Percentiles rank a stretch among this genome's conserved stretches.
Conservation (phyloP, 1,140 invertebrate genomes). For the Mylabris phalerata region DNA sequence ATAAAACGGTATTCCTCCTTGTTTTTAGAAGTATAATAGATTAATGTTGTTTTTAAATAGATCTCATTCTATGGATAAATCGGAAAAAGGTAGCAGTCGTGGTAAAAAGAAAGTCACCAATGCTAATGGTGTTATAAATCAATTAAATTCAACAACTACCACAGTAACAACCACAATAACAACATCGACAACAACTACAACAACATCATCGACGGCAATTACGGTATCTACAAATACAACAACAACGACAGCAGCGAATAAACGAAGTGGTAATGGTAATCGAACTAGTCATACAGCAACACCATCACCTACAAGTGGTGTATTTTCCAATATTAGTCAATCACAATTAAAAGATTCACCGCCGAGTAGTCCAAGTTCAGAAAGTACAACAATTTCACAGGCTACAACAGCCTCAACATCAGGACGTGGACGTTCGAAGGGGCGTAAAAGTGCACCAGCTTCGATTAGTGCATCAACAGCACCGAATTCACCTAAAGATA, state of each 20-base stretch:
- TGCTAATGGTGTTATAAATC: slow-evolving; percentile 19
- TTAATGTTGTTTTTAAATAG: slow-evolving; percentile 32
- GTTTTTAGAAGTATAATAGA: slow-evolving; percentile 3
- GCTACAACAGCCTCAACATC: slow-evolving; percentile 23
- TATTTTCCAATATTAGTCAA: slow-evolving; percentile 20
- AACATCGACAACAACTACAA: background rate
- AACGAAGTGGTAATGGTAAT: no score
- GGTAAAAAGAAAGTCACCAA: slow-evolving; percentile 35
- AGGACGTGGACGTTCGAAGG: slow-evolving; percentile 36
- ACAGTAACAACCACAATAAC: slow-evolving; percentile 6
- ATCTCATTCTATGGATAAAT: slow-evolving; percentile 39
- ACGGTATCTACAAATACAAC: no score
- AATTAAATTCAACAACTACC: slow-evolving; percentile 12
- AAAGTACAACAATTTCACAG: slow-evolving; percentile 44
- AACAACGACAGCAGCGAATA: no score
- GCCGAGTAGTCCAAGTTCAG: slow-evolving; percentile 59
- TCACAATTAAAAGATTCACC: slow-evolving; percentile 52
- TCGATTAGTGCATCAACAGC: slow-evolving; percentile 36
- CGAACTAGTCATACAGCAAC: slow-evolving; percentile 16
- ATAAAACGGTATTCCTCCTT: background rate
- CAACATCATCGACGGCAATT: background rate
- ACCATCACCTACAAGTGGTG: slow-evolving; percentile 9
- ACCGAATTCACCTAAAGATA: slow-evolving; percentile 44
- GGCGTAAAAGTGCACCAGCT: slow-evolving; percentile 45
- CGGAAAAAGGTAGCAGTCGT: slow-evolving; percentile 30